phyloP scores from a whole-genome alignment of 2,113 vertebrate species.

The Cebidichthys violaceus region DNA sequence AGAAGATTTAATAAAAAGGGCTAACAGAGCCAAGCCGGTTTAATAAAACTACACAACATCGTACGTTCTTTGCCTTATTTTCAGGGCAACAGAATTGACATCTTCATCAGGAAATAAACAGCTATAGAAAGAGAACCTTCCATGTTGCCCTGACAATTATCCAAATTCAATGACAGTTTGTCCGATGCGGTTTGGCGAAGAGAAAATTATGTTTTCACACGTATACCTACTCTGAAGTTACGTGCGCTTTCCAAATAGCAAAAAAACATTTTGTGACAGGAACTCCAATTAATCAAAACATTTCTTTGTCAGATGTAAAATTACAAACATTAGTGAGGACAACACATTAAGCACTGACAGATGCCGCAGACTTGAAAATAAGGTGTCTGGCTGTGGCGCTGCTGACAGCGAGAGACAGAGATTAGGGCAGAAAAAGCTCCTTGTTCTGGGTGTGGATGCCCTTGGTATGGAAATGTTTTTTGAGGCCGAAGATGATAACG shows the following conservation, averaged over 20 bases:
- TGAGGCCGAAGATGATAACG: conserved; percentile 39
- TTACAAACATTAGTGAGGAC: conserved; percentile 49
- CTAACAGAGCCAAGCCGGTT: conserved; percentile 31
- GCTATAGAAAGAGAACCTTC: not conserved
- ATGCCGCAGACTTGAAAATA: conserved; percentile 42
- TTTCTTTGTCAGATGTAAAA: conserved; percentile 58
- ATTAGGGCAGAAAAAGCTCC: conserved; percentile 49
- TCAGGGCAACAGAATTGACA: conserved; percentile 29
- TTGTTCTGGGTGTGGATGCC: conserved; percentile 45
- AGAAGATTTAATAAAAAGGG: conserved; percentile 59
- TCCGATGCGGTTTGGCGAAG: conserved; percentile 13
- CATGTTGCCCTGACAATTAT: conserved; percentile 5
- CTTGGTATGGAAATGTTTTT: conserved; percentile 60
- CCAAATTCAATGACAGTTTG: conserved; percentile 29
- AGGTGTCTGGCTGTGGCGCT: conserved; percentile 35
- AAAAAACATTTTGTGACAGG: conserved; percentile 25
- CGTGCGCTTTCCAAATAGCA: not conserved
- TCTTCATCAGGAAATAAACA: conserved; percentile 41
- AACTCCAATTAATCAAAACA: conserved; percentile 59
- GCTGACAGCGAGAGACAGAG: conserved; percentile 54
- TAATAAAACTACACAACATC: conserved; percentile 14
- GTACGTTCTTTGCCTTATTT: not conserved
- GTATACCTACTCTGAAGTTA: not conserved
- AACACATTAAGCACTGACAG: conserved; percentile 48
- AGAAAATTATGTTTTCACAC: conserved; percentile 1